Percentiles rank a stretch among this genome's conserved stretches.
These are phyloP conservation scores for Numenius arquata DNA, from an alignment of 2,113 vertebrate genomes.

Conservation along the genomic window DNA sequence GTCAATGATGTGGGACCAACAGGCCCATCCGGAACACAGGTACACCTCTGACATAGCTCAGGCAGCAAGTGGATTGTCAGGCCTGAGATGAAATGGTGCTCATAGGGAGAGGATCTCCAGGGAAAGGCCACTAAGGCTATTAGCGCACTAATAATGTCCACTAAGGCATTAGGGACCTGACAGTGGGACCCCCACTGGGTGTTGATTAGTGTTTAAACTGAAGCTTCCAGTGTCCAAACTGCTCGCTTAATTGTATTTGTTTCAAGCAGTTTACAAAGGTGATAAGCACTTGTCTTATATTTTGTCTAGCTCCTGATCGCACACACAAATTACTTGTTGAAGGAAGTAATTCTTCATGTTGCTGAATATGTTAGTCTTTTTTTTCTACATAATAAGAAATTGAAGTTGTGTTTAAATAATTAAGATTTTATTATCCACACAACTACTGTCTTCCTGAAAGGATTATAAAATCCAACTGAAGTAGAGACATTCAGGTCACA, in stretches of 20 bases:
- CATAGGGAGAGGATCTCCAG: background rate
- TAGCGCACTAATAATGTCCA: no score
- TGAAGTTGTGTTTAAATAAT: background rate
- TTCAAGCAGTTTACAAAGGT: background rate
- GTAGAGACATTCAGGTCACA: background rate
- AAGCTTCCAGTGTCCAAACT: background rate
- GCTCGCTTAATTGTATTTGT: background rate
- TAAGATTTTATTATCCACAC: background rate
- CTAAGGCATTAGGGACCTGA: background rate
- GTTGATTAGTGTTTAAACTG: background rate
- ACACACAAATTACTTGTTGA: background rate
- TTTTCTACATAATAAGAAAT: background rate
- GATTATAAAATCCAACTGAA: background rate
- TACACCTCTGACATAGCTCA: background rate
- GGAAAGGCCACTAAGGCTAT: fast-evolving
- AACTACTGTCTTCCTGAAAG: background rate
- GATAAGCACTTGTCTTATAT: background rate
- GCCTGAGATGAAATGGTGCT: background rate
- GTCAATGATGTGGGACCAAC: background rate
- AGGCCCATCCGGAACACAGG: background rate
- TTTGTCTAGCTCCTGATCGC: background rate
- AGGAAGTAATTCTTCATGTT: background rate
- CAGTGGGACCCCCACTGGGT: background rate
- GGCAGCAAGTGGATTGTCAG: background rate
- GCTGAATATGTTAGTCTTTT: background rate